Evolutionary conservation across 30 jellyfish, hydroid and myxozoan species (phyloP).

Genomic region (Chironex yamaguchii): DNA sequence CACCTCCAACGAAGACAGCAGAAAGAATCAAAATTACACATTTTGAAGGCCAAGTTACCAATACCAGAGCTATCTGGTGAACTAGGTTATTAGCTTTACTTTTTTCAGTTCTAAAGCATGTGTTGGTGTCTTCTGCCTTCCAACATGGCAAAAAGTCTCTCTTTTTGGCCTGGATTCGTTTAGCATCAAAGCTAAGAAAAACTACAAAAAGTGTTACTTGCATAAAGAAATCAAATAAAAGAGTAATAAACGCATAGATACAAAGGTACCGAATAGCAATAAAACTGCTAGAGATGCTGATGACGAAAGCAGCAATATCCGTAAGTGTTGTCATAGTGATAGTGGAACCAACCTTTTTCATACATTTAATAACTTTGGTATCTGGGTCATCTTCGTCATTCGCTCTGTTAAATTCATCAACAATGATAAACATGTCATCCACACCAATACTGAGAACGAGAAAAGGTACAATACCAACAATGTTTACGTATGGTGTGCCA

Average conservation of each 20-base stretch:
- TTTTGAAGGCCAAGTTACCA: constrained; percentile 46
- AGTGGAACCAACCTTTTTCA: constrained; percentile 75
- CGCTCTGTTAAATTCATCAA: constrained; percentile 70
- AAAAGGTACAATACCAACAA: constrained; percentile 77
- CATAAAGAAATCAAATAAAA: constrained; percentile 41
- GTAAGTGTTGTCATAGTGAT: constrained; percentile 82
- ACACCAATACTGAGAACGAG: constrained; percentile 77
- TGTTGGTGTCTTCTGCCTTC: constrained; percentile 47
- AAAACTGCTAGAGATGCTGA: constrained; percentile 58
- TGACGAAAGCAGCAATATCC: constrained; percentile 63
- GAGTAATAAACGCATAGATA: constrained; percentile 54
- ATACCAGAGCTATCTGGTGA: constrained; percentile 25
- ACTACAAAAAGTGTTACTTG: constrained; percentile 65
- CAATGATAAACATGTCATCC: constrained; percentile 80
- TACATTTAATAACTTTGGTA: constrained; percentile 54
- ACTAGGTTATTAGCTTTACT: not conserved
- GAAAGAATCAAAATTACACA: constrained; percentile 38
- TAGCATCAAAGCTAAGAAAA: constrained; percentile 47
- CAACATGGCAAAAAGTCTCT: constrained; percentile 67
- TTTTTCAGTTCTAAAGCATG: constrained; percentile 29
- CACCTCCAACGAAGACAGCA: constrained; percentile 39
- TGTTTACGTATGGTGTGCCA: constrained; percentile 61
- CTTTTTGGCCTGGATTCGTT: constrained; percentile 47
- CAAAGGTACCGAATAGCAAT: constrained; percentile 76
- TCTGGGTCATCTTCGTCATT: constrained; percentile 22